A percentile compares a stretch with the other conserved stretches of the same genome.
Evolutionary conservation across 2,888 invertebrate genomes (phyloP).

Genomic region (Dicyrtomina minuta): DNA sequence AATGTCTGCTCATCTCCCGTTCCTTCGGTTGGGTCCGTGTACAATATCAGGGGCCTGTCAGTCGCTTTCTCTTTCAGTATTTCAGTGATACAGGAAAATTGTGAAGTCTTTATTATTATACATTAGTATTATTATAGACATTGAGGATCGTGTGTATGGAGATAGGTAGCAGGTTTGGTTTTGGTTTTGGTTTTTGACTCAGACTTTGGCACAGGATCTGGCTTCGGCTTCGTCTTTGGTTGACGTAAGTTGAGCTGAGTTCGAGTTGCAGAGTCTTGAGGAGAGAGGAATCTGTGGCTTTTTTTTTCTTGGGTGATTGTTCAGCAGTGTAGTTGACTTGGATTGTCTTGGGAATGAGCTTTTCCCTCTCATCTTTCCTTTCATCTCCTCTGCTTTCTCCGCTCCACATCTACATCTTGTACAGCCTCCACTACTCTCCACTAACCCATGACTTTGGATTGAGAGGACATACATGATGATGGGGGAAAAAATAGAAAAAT

Average conservation of each 20-base stretch:
- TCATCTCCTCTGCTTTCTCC: slow-evolving; percentile 12
- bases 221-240: too few species aligned
- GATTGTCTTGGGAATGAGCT: slow-evolving; percentile 30
- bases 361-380: slow-evolving; percentile 13
- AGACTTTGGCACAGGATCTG: too few species aligned
- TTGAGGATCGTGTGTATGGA: too few species aligned
- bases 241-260: too few species aligned
- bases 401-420: not conserved
- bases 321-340: not conserved
- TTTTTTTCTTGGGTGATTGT: slow-evolving; percentile 1
- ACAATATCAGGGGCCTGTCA: slow-evolving; percentile 12
- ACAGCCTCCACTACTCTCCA: not conserved
- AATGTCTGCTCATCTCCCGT: too few species aligned
- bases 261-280: not conserved
- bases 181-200: too few species aligned
- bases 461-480: not conserved
- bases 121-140: too few species aligned
- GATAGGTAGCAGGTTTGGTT: not conserved
- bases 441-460: not conserved
- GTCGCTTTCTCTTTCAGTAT: slow-evolving; percentile 5
- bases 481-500: slow-evolving; percentile 4
- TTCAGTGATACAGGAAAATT: slow-evolving; percentile 10
- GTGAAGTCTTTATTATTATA: not conserved
- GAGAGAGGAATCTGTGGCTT: slow-evolving; percentile 17
- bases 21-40: slow-evolving; percentile 9